phyloP scores from a whole-genome alignment of 2,888 invertebrate species.

The Stictocephala bisonia region DNA sequence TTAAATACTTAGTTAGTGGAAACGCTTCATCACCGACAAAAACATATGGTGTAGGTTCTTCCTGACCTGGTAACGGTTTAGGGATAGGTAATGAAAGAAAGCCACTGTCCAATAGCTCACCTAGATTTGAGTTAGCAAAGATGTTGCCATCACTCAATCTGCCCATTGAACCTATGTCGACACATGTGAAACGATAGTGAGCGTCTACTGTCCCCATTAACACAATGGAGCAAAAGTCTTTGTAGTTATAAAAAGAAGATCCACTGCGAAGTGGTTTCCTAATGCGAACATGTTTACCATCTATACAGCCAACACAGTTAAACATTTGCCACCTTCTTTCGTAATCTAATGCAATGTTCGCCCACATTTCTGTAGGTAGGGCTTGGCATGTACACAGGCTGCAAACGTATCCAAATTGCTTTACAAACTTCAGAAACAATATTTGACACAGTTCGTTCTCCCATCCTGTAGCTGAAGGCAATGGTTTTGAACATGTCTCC shows the following conservation, averaged over 20 bases:
- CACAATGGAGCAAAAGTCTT: slow-evolving; percentile 59
- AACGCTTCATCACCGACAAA: slow-evolving; percentile 39
- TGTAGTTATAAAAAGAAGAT: slow-evolving; percentile 60
- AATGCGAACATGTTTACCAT: slow-evolving; percentile 60
- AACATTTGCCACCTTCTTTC: slow-evolving; percentile 59
- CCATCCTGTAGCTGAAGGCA: slow-evolving; percentile 53
- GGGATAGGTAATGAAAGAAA: slow-evolving; percentile 52
- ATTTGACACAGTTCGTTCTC: slow-evolving; percentile 54
- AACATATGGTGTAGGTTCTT: slow-evolving; percentile 22
- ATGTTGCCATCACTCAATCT: slow-evolving; percentile 59
- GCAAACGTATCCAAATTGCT: slow-evolving; percentile 52
- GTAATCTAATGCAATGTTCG: slow-evolving; percentile 55
- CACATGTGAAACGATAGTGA: slow-evolving; percentile 58
- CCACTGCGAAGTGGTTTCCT: slow-evolving; percentile 57
- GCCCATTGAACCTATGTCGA: slow-evolving; percentile 59
- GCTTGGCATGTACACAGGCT: slow-evolving; percentile 52
- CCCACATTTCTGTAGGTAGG: slow-evolving; percentile 55
- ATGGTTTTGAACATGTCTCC: slow-evolving; percentile 53
- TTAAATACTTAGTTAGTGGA: not conserved
- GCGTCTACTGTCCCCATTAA: slow-evolving; percentile 59
- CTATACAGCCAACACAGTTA: slow-evolving; percentile 58
- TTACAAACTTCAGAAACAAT: slow-evolving; percentile 53
- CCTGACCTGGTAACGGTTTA: slow-evolving; percentile 48
- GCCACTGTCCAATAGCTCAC: slow-evolving; percentile 49
- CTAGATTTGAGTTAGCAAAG: slow-evolving; percentile 56